A percentile compares a stretch with the other conserved stretches of the same genome.
phyloP scores from a whole-genome alignment of 2,888 invertebrate genomes.

The Sminthurides aquaticus region DNA sequence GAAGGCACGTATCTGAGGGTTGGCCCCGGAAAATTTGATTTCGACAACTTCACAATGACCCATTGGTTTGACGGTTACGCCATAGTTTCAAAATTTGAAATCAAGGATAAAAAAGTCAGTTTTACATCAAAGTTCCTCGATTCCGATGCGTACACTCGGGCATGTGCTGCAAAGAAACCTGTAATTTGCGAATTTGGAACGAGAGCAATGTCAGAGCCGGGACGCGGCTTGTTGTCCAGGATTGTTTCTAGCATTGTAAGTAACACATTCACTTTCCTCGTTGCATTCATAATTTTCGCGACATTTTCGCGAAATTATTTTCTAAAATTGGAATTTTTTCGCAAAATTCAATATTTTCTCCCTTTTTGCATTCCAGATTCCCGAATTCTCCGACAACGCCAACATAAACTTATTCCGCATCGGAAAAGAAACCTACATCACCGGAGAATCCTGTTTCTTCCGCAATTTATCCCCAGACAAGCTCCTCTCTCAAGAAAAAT shows the following conservation, averaged over 20 bases:
- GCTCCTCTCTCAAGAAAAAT: slow-evolving; percentile 46
- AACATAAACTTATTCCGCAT: slow-evolving; percentile 48
- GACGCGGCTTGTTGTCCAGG: slow-evolving; percentile 36
- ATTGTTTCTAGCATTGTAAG: slow-evolving; percentile 29
- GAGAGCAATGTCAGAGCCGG: slow-evolving; percentile 40
- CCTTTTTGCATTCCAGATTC: slow-evolving; percentile 34
- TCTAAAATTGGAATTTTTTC: background rate
- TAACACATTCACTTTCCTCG: too few relatives aligned
- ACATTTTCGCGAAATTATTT: background rate
- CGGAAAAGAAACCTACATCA: slow-evolving; percentile 49
- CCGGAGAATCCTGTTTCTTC: slow-evolving; percentile 50
- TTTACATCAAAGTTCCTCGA: slow-evolving; percentile 47
- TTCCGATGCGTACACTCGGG: slow-evolving; percentile 49
- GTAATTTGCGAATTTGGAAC: slow-evolving; percentile 49
- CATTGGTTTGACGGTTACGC: slow-evolving; percentile 52
- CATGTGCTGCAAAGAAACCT: slow-evolving; percentile 47
- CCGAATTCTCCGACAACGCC: slow-evolving; percentile 50
- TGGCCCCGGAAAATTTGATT: slow-evolving; percentile 52
- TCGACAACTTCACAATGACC: slow-evolving; percentile 47
- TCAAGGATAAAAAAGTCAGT: slow-evolving; percentile 47
- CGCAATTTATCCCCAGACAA: slow-evolving; percentile 48
- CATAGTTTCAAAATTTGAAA: slow-evolving; percentile 49
- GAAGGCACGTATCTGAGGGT: slow-evolving; percentile 46
- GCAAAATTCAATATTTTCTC: background rate
- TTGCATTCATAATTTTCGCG: too few relatives aligned